Evolutionary conservation across 2,797 vertebrate genomes (phyloP).

Genomic region (Sebastes alutus): DNA sequence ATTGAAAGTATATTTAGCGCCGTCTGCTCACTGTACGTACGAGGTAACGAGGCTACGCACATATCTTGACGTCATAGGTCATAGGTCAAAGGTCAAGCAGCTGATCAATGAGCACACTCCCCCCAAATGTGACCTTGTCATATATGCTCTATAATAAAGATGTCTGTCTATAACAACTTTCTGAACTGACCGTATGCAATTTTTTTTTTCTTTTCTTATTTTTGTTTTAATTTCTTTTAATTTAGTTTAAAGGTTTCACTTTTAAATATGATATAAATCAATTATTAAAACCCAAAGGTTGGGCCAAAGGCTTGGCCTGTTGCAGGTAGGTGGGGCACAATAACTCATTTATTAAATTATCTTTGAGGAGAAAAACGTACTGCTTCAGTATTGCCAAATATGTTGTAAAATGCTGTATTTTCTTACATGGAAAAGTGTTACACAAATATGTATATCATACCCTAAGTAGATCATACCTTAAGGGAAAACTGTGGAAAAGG

Average conservation of each 20-base stretch:
- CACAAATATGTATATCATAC: constrained; percentile 37
- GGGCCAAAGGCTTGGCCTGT: background rate
- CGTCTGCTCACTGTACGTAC: background rate
- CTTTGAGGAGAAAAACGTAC: constrained; percentile 74
- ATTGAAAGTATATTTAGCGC: background rate
- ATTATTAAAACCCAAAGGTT: background rate
- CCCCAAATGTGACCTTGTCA: too few species aligned
- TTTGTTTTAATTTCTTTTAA: background rate
- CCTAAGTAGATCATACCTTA: constrained; percentile 61
- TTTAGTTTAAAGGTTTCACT: background rate
- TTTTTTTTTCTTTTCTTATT: background rate
- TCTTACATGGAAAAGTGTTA: constrained; percentile 86
- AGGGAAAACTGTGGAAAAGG: constrained; percentile 71
- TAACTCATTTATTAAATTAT: constrained; percentile 60
- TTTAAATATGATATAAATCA: background rate
- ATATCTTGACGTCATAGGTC: background rate
- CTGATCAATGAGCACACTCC: background rate
- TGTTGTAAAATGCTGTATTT: constrained; percentile 85
- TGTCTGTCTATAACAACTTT: too few species aligned
- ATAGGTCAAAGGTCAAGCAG: background rate
- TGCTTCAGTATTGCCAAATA: constrained; percentile 86
- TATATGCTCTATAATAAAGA: too few species aligned
- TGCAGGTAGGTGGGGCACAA: too few species aligned
- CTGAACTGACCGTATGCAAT: background rate
- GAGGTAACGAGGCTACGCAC: background rate